Percentiles rank a stretch among this genome's conserved stretches.
Evolutionary conservation across 2,888 invertebrate species (phyloP).

Genomic region (Nomada ruficornis): DNA sequence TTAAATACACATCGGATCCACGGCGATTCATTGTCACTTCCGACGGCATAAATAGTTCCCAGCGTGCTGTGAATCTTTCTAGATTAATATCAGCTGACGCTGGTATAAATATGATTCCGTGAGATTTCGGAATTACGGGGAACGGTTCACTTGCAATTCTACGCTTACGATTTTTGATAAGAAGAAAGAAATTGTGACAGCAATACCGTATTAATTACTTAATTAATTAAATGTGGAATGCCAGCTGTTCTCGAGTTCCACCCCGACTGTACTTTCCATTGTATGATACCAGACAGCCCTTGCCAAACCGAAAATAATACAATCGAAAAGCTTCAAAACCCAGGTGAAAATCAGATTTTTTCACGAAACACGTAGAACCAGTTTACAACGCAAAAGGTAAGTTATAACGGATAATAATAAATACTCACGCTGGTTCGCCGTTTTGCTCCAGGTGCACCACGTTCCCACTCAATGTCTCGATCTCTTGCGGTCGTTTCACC

Average conservation of each 20-base stretch:
- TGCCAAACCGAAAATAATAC: too few species aligned
- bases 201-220: too few species aligned
- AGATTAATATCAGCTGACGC: constrained; percentile 22
- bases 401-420: constrained; percentile 1
- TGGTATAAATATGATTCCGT: constrained; percentile 26
- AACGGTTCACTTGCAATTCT: background rate
- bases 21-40: constrained; percentile 42
- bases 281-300: too few species aligned
- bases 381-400: background rate
- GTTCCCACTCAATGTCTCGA: constrained; percentile 82
- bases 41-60: constrained; percentile 26
- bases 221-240: too few species aligned
- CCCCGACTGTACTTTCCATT: too few species aligned
- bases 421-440: constrained; percentile 78
- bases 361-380: background rate
- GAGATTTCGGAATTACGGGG: constrained; percentile 8
- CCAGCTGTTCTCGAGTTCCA: too few species aligned
- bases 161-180: background rate
- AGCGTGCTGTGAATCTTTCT: constrained; percentile 22
- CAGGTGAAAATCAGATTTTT: background rate
- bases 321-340: too few species aligned
- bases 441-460: constrained; percentile 77
- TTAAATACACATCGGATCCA: constrained; percentile 26
- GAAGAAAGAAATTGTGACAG: background rate
- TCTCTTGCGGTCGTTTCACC: constrained; percentile 80